Base-by-base conservation (phyloP, 2,797 vertebrate genomes). In the Falco biarmicus region DNA sequence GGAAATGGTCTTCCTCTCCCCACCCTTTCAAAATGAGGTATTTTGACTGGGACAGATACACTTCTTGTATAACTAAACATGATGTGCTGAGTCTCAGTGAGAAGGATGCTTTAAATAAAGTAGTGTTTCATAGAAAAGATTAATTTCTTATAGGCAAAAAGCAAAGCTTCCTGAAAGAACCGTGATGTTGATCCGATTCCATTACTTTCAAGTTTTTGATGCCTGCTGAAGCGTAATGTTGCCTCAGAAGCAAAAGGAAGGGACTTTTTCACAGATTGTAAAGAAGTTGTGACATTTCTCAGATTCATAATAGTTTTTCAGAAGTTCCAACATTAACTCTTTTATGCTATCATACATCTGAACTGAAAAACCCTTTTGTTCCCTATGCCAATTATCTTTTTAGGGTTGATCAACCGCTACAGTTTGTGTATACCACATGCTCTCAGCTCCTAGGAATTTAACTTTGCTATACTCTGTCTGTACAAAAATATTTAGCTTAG, bases 241-340 rank as follows among this genome's bases (percentile, higher is more conserved):
- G n/a, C 20, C 77, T 75, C 79, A 89, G 91, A 94, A 95, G 59
- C 41, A 69, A 95, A 88, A 82, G 28, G 53, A 87, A 87, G n/a
- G 71, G 34, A 48, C 34, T 95, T 59, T 89, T 83, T 88, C 73
- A 78, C 59, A 93, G 45, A 91, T 53, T 89, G 53, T 81, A 56
- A 81, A 88, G 64, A 79, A 94, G 50, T 88, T 95, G 61, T 94
- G 95, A 91, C 60, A 66, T 96, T 94, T 97, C 66, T 95, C 37
- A 91, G 93, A 88, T 96, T 89, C 48, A 19, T 81, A 94, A 74
- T 50, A 85, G 53, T 63, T 87, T 94, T 63, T 96, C 69, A 93
- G 85, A 91, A 89, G 85, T 94, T 93, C 41, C 39, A 91, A 69
- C 18, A 82, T 89, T 90, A 90, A 78, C 61, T 96, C 60, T 81